Evolutionary conservation across 2,888 invertebrate genomes (phyloP), one percentile per base, ranked within the genome.

Genomic region (Saturnia japonica): DNA sequence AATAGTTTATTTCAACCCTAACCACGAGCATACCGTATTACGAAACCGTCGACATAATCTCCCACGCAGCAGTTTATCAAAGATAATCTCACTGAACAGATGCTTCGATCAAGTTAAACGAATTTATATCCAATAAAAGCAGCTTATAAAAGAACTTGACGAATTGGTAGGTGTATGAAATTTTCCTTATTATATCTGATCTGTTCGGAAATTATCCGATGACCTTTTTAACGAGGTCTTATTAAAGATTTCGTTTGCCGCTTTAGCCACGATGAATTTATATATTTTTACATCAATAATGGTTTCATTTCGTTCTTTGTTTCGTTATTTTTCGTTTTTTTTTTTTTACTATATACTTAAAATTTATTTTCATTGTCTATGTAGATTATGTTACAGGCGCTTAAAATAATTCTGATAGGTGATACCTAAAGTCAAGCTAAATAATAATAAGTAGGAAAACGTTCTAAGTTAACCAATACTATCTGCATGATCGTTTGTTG

Each of bases 111-210:
- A 68, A n/a, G 72, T 60, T 67, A 69, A 72, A 69, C 67, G 72
- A 72, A 68, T 70, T 72, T 70, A 54, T 47, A 71, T 69, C 57
- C 69, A 72, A 72, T 72, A 72, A 72, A 67, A 22, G 62, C 43
- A 16, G 60, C 42, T 64, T 68, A 62, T 70, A 43, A 70, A 67
- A 67, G 64, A 67, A 70, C 28, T 25, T 43, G 25, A 14, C 1
- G 47, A 62, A 68, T 60, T 51, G 34, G 28, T 67, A 60, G 60
- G 19, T 70, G 68, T 71, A 68, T 68, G 42, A 22, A 40, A 66
- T 68, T 71, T 71, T 64, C 68, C 64, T 71, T 71, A 68, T 68
- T 68, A 16, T 47, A 42, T 71, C 54, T 68, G 42, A 68, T 68
- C 64, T 68, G 34, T 51, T 54, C 54, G 45, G 57, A 54, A 51